Percentiles rank a stretch among this genome's conserved stretches.
Evolutionary conservation across 2,888 invertebrate genomes (phyloP).

Genomic region (Limenitis camilla): DNA sequence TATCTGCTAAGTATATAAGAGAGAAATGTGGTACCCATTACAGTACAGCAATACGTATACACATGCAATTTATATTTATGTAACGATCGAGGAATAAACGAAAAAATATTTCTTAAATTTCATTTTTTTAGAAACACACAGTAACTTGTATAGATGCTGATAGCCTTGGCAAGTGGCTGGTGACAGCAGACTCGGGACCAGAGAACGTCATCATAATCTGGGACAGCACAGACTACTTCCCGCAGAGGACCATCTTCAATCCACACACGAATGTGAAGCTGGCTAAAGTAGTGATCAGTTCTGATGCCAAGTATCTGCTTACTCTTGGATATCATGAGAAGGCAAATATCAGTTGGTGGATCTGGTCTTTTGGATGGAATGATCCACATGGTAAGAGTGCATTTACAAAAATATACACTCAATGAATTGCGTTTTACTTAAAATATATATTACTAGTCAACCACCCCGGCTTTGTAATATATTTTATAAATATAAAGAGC

Average conservation of each 20-base stretch:
- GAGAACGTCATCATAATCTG: constrained; percentile 76
- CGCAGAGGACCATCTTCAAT: constrained; percentile 70
- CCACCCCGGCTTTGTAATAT: too few relatives aligned
- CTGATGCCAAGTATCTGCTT: constrained; percentile 73
- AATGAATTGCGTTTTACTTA: neutral
- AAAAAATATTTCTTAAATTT: neutral
- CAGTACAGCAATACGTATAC: too few relatives aligned
- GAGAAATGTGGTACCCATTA: too few relatives aligned
- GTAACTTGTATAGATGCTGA: constrained; percentile 69
- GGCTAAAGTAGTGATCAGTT: constrained; percentile 64
- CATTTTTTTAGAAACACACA: constrained; percentile 64
- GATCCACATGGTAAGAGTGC: constrained; percentile 65
- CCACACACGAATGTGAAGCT: constrained; percentile 60
- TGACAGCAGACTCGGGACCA: constrained; percentile 73
- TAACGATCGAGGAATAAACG: too few relatives aligned
- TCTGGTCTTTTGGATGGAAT: constrained; percentile 73
- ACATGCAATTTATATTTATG: too few relatives aligned
- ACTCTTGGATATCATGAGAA: constrained; percentile 66
- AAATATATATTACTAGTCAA: too few relatives aligned
- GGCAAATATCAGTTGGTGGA: constrained; percentile 73
- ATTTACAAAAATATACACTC: too few relatives aligned
- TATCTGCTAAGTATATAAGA: too few relatives aligned
- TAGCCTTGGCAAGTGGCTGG: constrained; percentile 70
- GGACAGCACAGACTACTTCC: constrained; percentile 65
- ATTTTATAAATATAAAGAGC: too few relatives aligned